Evolutionary conservation across 1,140 invertebrate genomes (phyloP).

Genomic region (Eupristina koningsbergeri): DNA sequence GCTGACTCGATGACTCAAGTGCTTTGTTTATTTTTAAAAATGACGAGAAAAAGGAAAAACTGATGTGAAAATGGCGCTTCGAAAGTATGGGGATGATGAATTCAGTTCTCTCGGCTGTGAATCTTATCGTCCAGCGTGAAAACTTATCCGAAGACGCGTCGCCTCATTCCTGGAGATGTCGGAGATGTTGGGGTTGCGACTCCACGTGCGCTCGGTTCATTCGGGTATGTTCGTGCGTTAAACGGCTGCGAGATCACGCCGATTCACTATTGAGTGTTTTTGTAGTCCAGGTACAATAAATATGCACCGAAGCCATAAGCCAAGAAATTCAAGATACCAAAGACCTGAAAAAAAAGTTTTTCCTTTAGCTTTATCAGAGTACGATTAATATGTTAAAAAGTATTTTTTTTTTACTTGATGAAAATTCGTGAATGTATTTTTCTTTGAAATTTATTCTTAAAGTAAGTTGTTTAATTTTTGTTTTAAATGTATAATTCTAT

Average conservation of each 20-base stretch:
- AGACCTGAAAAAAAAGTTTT: constrained; percentile 76
- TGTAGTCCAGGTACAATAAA: constrained; percentile 84
- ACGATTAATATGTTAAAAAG: too few species aligned
- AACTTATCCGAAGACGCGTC: background rate
- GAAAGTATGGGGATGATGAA: background rate
- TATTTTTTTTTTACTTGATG: too few species aligned
- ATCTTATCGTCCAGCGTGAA: background rate
- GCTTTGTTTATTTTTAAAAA: background rate
- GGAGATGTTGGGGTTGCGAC: background rate
- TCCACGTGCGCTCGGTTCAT: background rate
- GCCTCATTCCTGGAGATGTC: background rate
- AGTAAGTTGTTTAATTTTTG: too few species aligned
- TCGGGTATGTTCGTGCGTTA: background rate
- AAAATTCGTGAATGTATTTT: too few species aligned
- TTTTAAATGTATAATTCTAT: too few species aligned
- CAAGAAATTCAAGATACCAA: constrained; percentile 86
- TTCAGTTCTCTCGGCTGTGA: background rate
- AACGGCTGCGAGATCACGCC: background rate
- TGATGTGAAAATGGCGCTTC: background rate
- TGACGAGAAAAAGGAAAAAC: background rate
- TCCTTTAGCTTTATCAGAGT: too few species aligned
- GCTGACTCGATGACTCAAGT: background rate
- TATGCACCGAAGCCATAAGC: constrained; percentile 84
- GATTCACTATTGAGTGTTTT: constrained; percentile 67
- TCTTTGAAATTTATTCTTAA: too few species aligned